Evolutionary conservation across 1,140 invertebrate genomes (phyloP), one percentile per base, ranked within the genome.

Genomic region (Psilanteris sp.): DNA sequence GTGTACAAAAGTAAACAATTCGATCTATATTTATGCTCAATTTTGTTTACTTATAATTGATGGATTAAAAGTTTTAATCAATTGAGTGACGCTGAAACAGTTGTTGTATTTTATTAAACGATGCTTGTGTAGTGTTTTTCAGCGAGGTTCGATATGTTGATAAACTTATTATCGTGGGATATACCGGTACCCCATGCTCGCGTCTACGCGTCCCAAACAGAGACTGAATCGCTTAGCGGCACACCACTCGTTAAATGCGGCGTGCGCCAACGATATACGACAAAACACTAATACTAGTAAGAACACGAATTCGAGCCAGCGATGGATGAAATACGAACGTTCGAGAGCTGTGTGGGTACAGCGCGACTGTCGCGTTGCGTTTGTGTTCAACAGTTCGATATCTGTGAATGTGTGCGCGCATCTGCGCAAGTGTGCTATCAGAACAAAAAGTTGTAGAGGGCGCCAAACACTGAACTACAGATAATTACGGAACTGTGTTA

Each of bases 161-260:
- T 55, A 57, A 9, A 9, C 5, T 15, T 3, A 14, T 20, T 44
- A 36, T 74, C 54, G 46, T 18, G 70, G 71, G 64, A 13, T 77
- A 22, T 52, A 18, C 50, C 72, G 29, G 50, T 46, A 77, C 80
- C 77, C 78, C 84, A 81, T 83, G 36, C 80, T 84, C 71, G 55
- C 80, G 72, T 67, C 74, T 73, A 71, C 82, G 79, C 82, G 82
- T 80, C 78, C 80, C 82, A 82, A 81, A 57, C 78, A 82, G 79
- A 85, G 82, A 85, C 84, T 85, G 80, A 83, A 79, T 81, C 79
- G 80, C 79, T 83, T 80, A 79, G 78, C 62, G 73, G 78, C 82
- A 77, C 57, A 78, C 74, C 74, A 77, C 80, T 82, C 81, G 83
- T 85, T 85, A 85, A 84, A 85, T 84, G 82, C 73, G 52, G 61